A percentile compares a stretch with the other conserved stretches of the same genome.
Conservation (phyloP, 2,797 vertebrate genomes). For the Gadopsis marmoratus region DNA sequence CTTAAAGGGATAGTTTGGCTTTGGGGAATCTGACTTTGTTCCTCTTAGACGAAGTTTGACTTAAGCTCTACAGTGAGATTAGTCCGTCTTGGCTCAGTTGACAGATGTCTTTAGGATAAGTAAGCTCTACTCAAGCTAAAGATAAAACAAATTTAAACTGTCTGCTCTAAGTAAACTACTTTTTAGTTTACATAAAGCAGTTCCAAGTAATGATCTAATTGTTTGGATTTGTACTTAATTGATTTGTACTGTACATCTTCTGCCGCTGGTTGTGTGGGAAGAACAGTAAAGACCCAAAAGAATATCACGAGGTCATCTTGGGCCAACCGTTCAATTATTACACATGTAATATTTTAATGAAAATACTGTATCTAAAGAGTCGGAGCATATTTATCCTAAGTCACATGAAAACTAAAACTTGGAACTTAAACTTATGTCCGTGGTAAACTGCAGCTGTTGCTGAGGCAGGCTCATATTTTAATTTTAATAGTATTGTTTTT, state of each 20-base stretch:
- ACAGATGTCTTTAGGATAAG: slow-evolving; percentile 6
- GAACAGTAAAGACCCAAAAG: not conserved
- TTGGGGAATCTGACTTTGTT: slow-evolving; percentile 27
- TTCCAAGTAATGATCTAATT: slow-evolving; percentile 8
- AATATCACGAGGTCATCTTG: not conserved
- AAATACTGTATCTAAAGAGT: not conserved
- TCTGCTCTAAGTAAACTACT: slow-evolving; percentile 11
- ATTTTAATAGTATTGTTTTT: slow-evolving; percentile 21
- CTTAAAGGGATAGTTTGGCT: slow-evolving; percentile 28
- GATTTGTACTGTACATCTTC: not conserved
- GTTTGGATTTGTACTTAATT: slow-evolving; percentile 15
- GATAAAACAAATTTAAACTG: slow-evolving; percentile 19
- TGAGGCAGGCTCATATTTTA: not conserved
- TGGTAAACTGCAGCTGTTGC: slow-evolving; percentile 28
- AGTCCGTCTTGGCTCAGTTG: slow-evolving; percentile 8
- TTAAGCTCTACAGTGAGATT: slow-evolving; percentile 32
- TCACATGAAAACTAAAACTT: not conserved
- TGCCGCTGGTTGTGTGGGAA: not conserved
- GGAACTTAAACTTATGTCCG: no score
- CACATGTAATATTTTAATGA: not conserved
- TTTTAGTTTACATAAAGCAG: slow-evolving; percentile 13
- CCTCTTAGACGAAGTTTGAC: slow-evolving; percentile 2
- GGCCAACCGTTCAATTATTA: not conserved
- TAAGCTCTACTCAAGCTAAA: slow-evolving; percentile 6
- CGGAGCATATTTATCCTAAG: not conserved